phyloP scores from a whole-genome alignment of 2,888 invertebrate species.

The Gisinianus flammeolus region DNA sequence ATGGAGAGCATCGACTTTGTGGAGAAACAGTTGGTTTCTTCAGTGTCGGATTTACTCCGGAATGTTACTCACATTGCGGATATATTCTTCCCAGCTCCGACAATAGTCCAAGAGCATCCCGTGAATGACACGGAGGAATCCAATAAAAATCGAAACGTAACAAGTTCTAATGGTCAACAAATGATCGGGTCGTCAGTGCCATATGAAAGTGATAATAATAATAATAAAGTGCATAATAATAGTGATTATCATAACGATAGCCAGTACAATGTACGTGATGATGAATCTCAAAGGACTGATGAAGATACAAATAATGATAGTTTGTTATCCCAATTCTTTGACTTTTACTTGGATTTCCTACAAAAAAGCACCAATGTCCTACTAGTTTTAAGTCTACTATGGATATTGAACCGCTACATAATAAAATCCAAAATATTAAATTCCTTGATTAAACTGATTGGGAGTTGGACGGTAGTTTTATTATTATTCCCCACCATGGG shows the following conservation, averaged over 20 bases:
- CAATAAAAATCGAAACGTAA: no score
- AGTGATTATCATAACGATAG: neutral
- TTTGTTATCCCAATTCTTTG: neutral
- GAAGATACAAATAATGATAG: neutral
- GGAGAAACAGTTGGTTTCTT: neutral
- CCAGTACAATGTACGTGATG: neutral
- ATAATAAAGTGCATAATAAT: no score
- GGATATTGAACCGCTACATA: slow-evolving; percentile 15
- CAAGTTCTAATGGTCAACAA: no score
- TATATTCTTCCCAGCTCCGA: slow-evolving; percentile 4
- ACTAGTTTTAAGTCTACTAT: neutral
- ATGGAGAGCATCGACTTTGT: neutral
- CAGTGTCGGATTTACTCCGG: slow-evolving; percentile 2
- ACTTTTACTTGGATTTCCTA: neutral
- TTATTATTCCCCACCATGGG: slow-evolving; percentile 1
- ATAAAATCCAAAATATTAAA: neutral
- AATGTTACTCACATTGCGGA: slow-evolving; percentile 22
- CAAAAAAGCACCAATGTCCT: neutral
- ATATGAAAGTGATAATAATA: no score
- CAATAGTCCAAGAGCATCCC: no score
- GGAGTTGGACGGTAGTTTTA: slow-evolving; percentile 21
- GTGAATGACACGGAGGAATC: no score
- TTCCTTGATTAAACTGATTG: neutral
- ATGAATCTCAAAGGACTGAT: neutral
- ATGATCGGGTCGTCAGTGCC: no score